Evolutionary conservation across 2,888 invertebrate genomes (phyloP), one percentile per base, ranked within the genome.

Genomic region (Syritta pipiens): DNA sequence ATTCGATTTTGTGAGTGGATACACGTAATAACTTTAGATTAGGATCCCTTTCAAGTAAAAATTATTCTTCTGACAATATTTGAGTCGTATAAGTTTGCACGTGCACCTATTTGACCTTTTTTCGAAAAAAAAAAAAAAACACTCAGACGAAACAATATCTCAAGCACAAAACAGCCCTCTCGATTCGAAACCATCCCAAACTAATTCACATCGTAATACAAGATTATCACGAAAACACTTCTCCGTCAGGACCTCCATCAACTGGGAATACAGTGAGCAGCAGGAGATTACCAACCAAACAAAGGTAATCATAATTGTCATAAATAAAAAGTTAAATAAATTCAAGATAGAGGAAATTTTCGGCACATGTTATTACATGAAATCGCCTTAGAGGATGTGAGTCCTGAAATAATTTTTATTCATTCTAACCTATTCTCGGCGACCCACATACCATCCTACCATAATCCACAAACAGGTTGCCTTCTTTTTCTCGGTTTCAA

Each of bases 321-420:
- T 65, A 62, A 62, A 51, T 55, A 65, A 53, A 46, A 65, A 55
- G 44, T 55, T 35, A 55, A 65, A 32, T 53, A 24, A 65, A 14
- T 14, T 32, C n/a, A 2, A 32, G 10, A 19, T 28, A 22, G 51
- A 20, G 12, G 10, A 62, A 53, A n/a, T n/a, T n/a, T n/a, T n/a
- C n/a, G n/a, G 17, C n/a, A 37, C 14, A 48, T 40, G 28, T 20
- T 40, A 17, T 40, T 28, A 9, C 26, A 37, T 32, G 32, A 22
- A 28, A 20, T 57, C 4, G 19, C 57, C 28, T 7, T 24, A 19
- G 1, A 48, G 24, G 26, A 35, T 48, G 48, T 35, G 35, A 24
- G 26, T 37, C 20, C 28, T 9, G 12, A 42, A 63, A 63, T 20
- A 48, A 37, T 19, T 28, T 35, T 37, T 24, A 17, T 51, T 24